Base-by-base conservation (phyloP, 1,140 invertebrate species). In the Drosophila auraria region DNA sequence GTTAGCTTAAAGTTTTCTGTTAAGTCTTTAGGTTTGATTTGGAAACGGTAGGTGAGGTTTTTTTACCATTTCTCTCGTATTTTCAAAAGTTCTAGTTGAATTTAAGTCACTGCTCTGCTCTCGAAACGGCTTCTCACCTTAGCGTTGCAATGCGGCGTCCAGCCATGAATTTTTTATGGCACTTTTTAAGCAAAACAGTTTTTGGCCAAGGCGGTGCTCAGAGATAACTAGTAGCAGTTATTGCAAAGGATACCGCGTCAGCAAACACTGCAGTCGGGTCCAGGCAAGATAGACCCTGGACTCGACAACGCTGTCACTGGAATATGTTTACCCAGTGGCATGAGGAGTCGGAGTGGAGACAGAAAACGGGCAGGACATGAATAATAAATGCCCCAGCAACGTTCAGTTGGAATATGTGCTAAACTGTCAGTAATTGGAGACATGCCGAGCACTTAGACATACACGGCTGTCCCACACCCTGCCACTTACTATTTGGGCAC, bases 381-480 rank as follows among this genome's bases (percentile, higher is more conserved):
- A 89, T 89, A 90, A 86, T 91, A 80, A 80, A 89, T 82, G 77
- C 45, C 36, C 66, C 47, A 68, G 51, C 51, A 36, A 42, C 47
- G 64, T 72, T 27, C 50, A 71, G 38, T 54, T 61, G 50, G 73
- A 80, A 70, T 86, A 90, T 90, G 82, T 82, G 87, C 82, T 90
- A 90, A 90, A 75, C 86, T 86, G 82, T 86, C 82, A 82, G 82
- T 80, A 90, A 90, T 86, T 90, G 79, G 65, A 86, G 82, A 75
- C 82, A 81, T 61, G 80, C 63, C 65, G 44, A 89, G 86, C 84
- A 89, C 84, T 89, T 89, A 89, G 87, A 58, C 51, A 53, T 49
- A 50, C 47, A 45, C 45, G 63, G 30, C 59, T 25, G 9, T 14
- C 68, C 33, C 49, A 38, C 40, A 27, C 49, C 15, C 23, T 17